Evolutionary conservation across 37 sponge, comb jelly and placozoan species (phyloP), one percentile per base, ranked within the genome.

Genomic region (Spongilla lacustris): DNA sequence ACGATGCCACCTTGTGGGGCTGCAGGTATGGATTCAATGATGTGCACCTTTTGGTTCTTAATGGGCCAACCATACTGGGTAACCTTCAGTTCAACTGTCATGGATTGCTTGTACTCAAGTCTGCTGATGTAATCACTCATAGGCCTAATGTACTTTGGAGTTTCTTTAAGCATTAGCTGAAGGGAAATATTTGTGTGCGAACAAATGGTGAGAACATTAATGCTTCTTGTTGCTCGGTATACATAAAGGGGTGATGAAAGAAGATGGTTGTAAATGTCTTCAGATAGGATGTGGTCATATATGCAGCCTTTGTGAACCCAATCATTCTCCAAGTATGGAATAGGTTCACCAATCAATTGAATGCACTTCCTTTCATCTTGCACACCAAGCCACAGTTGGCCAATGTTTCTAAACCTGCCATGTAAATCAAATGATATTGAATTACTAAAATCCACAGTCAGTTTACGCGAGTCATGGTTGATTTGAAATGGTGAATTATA

Each of bases 381-480:
- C 34, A 77, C 30, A 5, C 82, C 82, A 75, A 81, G 28, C 73
- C 35, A 50, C 19, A 87, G 76, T 28, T 23, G 6, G 1, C 66
- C 50, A 10, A 86, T 22, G 23, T 80, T 24, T 25, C 41, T 48
- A 9, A 81, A 68, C 3, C 25, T 49, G 9, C 46, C 67, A 68
- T 68, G 5, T 2, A 4, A 13, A 74, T 81, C 69, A 4, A 81
- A 58, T 8, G 75, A n/a, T 32, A 87, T 41, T 8, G 82, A 41
- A 36, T 87, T 87, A 22, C 88, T 35, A 26, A 87, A 81, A 35
- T 87, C 88, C 25, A 75, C 70, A n/a, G 58, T 58, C 19, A 58
- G 1, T 58, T 1, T 25, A n/a, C 10, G 58, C 21, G 32, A 35
- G 25, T 11, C 30, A 66, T n/a, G 24, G 24, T 80, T 19, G 33